Conservation (phyloP, 2,113 vertebrate species). For the Thermophis baileyi region DNA sequence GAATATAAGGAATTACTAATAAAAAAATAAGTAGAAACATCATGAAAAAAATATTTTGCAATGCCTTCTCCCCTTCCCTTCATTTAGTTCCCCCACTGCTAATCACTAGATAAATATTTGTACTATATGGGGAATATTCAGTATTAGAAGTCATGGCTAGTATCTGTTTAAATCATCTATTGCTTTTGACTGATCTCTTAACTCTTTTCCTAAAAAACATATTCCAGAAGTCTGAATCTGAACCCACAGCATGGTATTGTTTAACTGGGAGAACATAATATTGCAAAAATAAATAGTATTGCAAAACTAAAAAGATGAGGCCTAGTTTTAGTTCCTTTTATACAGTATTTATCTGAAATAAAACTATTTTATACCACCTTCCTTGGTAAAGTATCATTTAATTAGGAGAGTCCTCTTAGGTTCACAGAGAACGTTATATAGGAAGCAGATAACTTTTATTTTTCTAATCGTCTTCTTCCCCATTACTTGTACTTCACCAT, state of each 20-base stretch:
- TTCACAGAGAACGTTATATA: not conserved
- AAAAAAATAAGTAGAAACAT: not conserved
- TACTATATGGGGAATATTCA: not conserved
- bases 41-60: not conserved
- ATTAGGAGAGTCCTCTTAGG: not conserved
- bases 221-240: not conserved
- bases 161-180: not conserved
- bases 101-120: not conserved
- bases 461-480: not conserved
- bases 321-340: not conserved
- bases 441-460: not conserved
- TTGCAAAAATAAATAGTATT: not conserved
- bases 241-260: not conserved
- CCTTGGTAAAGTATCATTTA: not conserved
- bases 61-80: not conserved
- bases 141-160: not conserved
- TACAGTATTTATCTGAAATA: not conserved
- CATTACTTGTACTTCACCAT: not conserved
- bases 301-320: not conserved
- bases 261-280: not conserved
- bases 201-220: not conserved
- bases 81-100: not conserved
- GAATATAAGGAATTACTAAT: not conserved
- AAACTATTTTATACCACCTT: not conserved
- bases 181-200: not conserved